Conservation (phyloP, 2,888 invertebrate genomes). For the Xanthorhoe designata region DNA sequence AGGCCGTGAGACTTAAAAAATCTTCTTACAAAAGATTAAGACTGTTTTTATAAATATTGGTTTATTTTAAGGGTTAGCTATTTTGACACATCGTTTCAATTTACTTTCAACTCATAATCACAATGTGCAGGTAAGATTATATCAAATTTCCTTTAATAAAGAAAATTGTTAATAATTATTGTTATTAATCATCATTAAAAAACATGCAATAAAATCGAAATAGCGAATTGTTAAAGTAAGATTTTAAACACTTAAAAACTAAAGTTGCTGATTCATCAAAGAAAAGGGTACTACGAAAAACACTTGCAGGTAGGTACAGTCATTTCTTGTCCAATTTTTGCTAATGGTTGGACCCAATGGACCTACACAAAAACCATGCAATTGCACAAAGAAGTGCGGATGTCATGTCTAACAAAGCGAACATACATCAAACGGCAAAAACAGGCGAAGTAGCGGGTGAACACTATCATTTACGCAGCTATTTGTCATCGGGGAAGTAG, state of each 20-base stretch:
- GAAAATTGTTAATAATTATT: too few relatives aligned
- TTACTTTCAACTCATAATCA: neutral
- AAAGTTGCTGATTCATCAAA: neutral
- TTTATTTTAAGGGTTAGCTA: conserved; percentile 23
- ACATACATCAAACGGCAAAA: conserved; percentile 83
- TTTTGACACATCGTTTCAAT: conserved; percentile 18
- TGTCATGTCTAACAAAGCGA: conserved; percentile 59
- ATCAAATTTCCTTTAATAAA: neutral
- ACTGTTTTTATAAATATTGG: conserved; percentile 16
- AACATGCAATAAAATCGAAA: too few relatives aligned
- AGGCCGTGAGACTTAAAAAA: conserved; percentile 12
- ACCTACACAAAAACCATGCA: conserved; percentile 64
- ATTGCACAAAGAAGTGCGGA: conserved; percentile 65
- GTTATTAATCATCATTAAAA: too few relatives aligned
- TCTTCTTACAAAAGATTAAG: conserved; percentile 15
- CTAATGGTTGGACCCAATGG: conserved; percentile 47
- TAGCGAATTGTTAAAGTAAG: too few relatives aligned
- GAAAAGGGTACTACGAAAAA: neutral
- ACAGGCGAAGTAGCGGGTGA: conserved; percentile 70
- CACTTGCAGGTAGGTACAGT: neutral
- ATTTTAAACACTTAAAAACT: too few relatives aligned
- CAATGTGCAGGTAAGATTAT: neutral
- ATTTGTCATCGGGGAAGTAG: conserved; percentile 82
- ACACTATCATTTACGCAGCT: conserved; percentile 83
- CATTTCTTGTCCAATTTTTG: conserved; percentile 35